phyloP scores from a whole-genome alignment of 2,888 invertebrate species.

The Plebejus anna region DNA sequence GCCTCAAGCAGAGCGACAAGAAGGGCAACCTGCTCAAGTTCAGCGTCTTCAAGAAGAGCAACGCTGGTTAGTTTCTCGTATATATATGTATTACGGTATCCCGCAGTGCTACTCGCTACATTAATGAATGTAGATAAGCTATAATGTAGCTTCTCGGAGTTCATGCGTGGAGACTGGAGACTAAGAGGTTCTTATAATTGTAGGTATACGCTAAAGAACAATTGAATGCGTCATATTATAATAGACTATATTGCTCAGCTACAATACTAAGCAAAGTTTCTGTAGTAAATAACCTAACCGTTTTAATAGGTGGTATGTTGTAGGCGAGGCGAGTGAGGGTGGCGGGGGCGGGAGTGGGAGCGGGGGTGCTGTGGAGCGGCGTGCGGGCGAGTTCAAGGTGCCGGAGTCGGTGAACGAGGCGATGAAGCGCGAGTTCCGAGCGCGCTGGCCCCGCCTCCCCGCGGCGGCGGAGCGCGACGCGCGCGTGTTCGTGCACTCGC shows the following conservation, averaged over 20 bases:
- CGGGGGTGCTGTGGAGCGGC: conserved; percentile 44
- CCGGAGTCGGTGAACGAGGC: conserved; percentile 60
- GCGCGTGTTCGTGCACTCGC: conserved; percentile 83
- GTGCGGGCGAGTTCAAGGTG: conserved; percentile 61
- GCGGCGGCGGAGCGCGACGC: conserved; percentile 80
- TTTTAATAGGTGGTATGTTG: neutral
- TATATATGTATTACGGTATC: too few species aligned
- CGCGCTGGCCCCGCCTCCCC: conserved; percentile 60
- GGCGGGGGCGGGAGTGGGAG: neutral
- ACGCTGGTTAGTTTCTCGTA: conserved; percentile 72
- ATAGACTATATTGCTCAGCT: too few species aligned
- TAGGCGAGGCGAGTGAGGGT: neutral
- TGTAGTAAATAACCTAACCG: neutral
- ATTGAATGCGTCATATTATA: too few species aligned
- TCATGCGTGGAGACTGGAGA: too few species aligned
- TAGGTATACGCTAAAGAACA: too few species aligned
- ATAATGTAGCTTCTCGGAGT: too few species aligned
- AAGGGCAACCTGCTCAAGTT: conserved; percentile 87
- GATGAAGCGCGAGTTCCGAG: conserved; percentile 70
- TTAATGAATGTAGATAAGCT: too few species aligned
- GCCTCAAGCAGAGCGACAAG: conserved; percentile 88
- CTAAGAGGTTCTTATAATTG: too few species aligned
- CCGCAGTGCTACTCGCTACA: too few species aligned
- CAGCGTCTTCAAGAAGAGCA: conserved; percentile 87
- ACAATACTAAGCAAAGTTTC: too few species aligned